phyloP scores from a whole-genome alignment of 2,797 vertebrate genomes.

The Selene dorsalis region DNA sequence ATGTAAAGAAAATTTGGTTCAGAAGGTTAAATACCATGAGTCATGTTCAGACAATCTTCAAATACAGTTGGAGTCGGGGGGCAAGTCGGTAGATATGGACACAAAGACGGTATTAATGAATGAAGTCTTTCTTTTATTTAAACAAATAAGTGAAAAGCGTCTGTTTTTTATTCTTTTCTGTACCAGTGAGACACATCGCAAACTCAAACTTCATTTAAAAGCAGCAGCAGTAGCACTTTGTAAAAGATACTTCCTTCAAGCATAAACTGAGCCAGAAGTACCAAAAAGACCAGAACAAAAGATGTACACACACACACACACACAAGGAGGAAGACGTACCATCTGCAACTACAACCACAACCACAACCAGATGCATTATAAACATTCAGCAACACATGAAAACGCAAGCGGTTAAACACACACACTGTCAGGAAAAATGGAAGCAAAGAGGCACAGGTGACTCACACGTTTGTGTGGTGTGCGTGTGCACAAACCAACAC shows the following conservation, averaged over 20 bases:
- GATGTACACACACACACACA: slow-evolving; percentile 1
- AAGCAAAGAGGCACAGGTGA: slow-evolving; percentile 45
- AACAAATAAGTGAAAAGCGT: slow-evolving; percentile 23
- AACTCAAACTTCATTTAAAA: slow-evolving; percentile 48
- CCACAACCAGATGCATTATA: slow-evolving; percentile 55
- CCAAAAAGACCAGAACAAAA: slow-evolving; percentile 27
- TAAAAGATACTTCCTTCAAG: slow-evolving; percentile 34
- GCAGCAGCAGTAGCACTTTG: slow-evolving; percentile 18
- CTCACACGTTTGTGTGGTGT: slow-evolving; percentile 24
- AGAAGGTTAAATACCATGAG: slow-evolving; percentile 37
- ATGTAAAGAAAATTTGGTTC: slow-evolving; percentile 23
- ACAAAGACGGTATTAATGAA: slow-evolving; percentile 12
- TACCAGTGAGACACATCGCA: slow-evolving; percentile 33
- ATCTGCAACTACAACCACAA: slow-evolving; percentile 53
- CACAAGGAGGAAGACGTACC: slow-evolving; percentile 29
- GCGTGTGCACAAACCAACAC: slow-evolving; percentile 27
- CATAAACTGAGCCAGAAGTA: slow-evolving; percentile 35
- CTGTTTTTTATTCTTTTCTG: slow-evolving; percentile 18
- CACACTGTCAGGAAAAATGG: slow-evolving; percentile 42
- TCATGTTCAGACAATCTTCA: slow-evolving; percentile 5
- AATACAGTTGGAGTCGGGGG: neutral
- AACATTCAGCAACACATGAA: slow-evolving; percentile 49
- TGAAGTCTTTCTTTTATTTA: slow-evolving; percentile 28
- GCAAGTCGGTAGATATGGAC: slow-evolving; percentile 13
- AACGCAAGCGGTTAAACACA: slow-evolving; percentile 18